phyloP scores from a whole-genome alignment of 2,113 vertebrate species.

The Amphiprion percula region DNA sequence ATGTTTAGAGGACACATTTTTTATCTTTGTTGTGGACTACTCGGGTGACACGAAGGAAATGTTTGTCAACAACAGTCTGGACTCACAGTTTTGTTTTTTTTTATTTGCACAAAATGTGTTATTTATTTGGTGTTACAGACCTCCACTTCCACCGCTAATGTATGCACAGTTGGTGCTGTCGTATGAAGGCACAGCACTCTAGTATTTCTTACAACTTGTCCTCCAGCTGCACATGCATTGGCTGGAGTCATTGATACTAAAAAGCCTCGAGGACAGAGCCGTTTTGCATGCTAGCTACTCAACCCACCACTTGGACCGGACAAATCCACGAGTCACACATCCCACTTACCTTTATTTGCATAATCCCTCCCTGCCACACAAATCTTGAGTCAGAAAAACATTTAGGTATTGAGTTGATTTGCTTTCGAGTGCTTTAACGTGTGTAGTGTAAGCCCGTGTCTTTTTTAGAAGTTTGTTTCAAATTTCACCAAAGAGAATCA shows the following conservation, averaged over 20 bases:
- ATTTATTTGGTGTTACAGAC: not conserved
- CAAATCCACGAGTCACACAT: slow-evolving; percentile 19
- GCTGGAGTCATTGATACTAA: not conserved
- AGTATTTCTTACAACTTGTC: not conserved
- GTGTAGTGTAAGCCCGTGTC: not conserved
- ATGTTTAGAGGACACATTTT: not conserved
- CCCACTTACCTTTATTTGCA: slow-evolving; percentile 33
- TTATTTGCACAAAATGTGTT: not conserved
- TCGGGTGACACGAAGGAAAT: not conserved
- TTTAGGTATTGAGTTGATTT: not conserved
- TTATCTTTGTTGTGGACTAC: not conserved
- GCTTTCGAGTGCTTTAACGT: not conserved
- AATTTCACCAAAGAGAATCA: too few relatives aligned
- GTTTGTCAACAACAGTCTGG: not conserved
- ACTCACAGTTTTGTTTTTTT: too few relatives aligned
- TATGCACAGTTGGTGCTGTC: too few relatives aligned
- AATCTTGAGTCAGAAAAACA: not conserved
- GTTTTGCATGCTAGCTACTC: slow-evolving; percentile 11
- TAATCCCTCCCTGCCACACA: slow-evolving; percentile 5
- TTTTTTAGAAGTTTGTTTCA: too few relatives aligned
- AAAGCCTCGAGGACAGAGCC: not conserved
- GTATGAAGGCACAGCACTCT: not conserved
- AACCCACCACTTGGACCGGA: slow-evolving; percentile 20
- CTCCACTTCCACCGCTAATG: not conserved
- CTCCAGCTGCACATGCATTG: not conserved